Base-by-base conservation (phyloP, 2,113 vertebrate genomes). In the Hypomesus transpacificus region DNA sequence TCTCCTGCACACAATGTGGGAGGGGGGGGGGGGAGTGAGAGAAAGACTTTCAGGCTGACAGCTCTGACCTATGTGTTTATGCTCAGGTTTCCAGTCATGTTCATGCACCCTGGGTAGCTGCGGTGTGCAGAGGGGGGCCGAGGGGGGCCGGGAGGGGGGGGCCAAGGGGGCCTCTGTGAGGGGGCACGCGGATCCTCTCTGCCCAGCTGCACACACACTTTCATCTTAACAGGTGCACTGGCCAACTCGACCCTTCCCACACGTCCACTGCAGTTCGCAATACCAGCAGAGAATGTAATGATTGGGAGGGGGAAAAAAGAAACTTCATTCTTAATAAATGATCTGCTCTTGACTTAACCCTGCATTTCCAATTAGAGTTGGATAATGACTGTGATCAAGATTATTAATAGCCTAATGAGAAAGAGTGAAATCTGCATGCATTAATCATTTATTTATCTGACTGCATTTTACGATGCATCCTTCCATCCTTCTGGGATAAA, bases 381-480 rank as follows among this genome's bases (percentile, higher is more conserved):
- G 39, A 46, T 46, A 90, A 86, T 76, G 62, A 85, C 82, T 81
- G 87, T 85, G 74, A 85, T 82, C 84, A 87, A 79, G 73, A 76
- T 89, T 84, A 80, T 80, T 67, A 75, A 81, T 73, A 70, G 69
- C 62, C 69, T 86, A 85, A 88, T 79, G 78, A 58, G 81, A 76
- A 24, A 76, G 84, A 84, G 71, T 69, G n/a, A 86, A 85, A 89
- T 88, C 82, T 88, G 84, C 83, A 88, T 88, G 86, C 83, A 82
- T 80, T 78, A 72, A 66, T 80, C 82, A 85, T 81, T 74, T 86
- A 83, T 84, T 89, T 83, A 85, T 83, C 81, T n/a, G 4, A 75
- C 68, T 81, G 62, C 69, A 71, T 79, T 77, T 83, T 77, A 71
- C 84, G 63, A 71, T 58, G 79, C 81, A 84, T 86, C 80, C 76